These are phyloP conservation scores for Ianthella basta DNA, from an alignment of 37 sponge, comb jelly and placozoan genomes.

Conservation along the genomic window DNA sequence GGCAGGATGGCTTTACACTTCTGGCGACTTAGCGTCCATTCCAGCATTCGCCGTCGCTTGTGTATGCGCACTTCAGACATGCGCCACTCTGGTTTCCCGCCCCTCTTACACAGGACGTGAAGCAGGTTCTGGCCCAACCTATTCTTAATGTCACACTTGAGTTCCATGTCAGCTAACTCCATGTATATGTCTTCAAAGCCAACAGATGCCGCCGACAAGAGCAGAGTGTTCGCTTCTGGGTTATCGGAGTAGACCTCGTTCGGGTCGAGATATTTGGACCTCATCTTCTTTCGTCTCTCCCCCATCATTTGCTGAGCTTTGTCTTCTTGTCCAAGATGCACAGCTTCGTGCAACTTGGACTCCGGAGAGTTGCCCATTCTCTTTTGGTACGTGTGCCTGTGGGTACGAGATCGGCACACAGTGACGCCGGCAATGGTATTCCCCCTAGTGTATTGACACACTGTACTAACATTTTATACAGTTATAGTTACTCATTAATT, in stretches of 20 bases:
- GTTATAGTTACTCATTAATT: neutral
- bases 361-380: slow-evolving; percentile 51
- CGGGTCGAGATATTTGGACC: neutral
- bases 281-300: slow-evolving; percentile 44
- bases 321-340: slow-evolving; percentile 26
- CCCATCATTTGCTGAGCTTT: slow-evolving; percentile 28
- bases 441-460: too few relatives aligned
- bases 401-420: too few relatives aligned
- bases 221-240: slow-evolving; percentile 28
- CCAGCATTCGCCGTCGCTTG: slow-evolving; percentile 13
- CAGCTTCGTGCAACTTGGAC: slow-evolving; percentile 40
- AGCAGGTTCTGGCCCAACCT: slow-evolving; percentile 40
- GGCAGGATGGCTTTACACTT: neutral
- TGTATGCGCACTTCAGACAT: neutral
- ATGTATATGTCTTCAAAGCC: slow-evolving; percentile 42
- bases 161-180: slow-evolving; percentile 26
- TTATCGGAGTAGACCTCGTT: slow-evolving; percentile 41
- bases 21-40: neutral
- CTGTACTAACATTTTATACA: too few relatives aligned
- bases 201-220: slow-evolving; percentile 58
- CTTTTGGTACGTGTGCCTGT: too few relatives aligned
- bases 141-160: slow-evolving; percentile 45
- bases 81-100: neutral
- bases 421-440: too few relatives aligned
- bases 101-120: slow-evolving; percentile 60